Base-by-base conservation (phyloP, 2,113 vertebrate species). In the Ciconia maguari region DNA sequence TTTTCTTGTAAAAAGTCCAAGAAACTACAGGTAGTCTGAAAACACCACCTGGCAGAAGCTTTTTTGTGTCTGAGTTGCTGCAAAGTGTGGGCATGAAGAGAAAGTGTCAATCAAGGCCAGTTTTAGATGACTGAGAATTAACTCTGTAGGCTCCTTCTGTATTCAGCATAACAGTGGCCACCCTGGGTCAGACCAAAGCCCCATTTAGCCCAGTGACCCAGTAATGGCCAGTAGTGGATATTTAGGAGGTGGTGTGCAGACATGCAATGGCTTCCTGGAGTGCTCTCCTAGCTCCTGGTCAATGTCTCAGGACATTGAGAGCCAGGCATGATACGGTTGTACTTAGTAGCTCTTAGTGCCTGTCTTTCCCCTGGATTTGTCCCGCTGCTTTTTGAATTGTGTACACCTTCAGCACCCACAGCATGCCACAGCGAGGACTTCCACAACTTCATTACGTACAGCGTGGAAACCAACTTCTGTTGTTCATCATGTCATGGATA, bases 371-470 rank as follows among this genome's bases (percentile, higher is more conserved):
- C 34, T 81, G 60, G 14, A 36, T 62, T 74, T 84, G 52, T 52
- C 69, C 36, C 2, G 0, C 17, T 44, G 49, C 60, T 87, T 87
- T 58, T 58, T 74, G 49, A 81, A 58, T 46, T 4, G 0, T 57
- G 24, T 41, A 41, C 20, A 14, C 22, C 58, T 49, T 69, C 15
- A 44, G 32, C 21, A 89, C 12, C 3, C 36, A 10, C 62, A 57
- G 27, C 54, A 25, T 24, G n/a, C 48, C 20, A 9, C 52, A 68
- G 60, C 0, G 0, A 41, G 13, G 46, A 26, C 29, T 61, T 58
- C 20, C 14, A 36, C 34, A 49, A 3, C 46, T 58, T 65, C 4
- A 5, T 77, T 77, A 13, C 0, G 0, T 13, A 32, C 20, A n/a
- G 17, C 0, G 0, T 51, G 38, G 51, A 90, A 90, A 57, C 11